phyloP scores from a whole-genome alignment of 2,113 vertebrate species.

The Scolopax mira region DNA sequence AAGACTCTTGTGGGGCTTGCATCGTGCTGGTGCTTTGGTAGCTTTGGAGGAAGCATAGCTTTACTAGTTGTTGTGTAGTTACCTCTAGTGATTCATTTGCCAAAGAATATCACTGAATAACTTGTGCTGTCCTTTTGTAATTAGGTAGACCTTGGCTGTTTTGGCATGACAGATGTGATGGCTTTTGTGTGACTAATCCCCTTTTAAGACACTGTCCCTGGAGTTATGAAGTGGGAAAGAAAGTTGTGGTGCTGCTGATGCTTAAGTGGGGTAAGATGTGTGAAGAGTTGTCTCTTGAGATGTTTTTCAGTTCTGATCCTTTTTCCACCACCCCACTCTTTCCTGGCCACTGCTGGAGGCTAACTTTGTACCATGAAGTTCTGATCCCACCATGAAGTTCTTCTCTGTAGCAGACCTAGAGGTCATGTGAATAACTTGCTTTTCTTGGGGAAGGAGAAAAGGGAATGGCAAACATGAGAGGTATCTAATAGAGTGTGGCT shows the following conservation, averaged over 20 bases:
- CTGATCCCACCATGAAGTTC: neutral
- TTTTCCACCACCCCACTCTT: neutral
- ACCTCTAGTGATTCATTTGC: neutral
- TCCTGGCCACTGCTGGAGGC: neutral
- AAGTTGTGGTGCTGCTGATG: neutral
- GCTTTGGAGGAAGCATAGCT: neutral
- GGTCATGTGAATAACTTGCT: neutral
- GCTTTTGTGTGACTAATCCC: neutral
- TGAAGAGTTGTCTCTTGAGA: neutral
- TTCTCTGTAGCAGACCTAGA: neutral
- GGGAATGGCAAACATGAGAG: neutral
- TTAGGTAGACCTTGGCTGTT: neutral
- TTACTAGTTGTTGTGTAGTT: neutral
- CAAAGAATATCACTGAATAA: neutral
- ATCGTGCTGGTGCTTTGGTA: neutral
- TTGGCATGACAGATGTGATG: neutral
- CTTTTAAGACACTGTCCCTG: neutral
- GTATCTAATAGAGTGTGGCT: neutral
- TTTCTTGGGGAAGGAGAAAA: neutral
- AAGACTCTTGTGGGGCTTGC: neutral
- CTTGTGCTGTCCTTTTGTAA: neutral
- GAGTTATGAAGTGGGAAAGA: neutral
- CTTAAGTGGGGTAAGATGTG: neutral
- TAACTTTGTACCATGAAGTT: neutral
- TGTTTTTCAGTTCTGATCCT: neutral